These are phyloP conservation scores for Aplocera efformata DNA, from an alignment of 2,888 invertebrate genomes.

Conservation along the genomic window DNA sequence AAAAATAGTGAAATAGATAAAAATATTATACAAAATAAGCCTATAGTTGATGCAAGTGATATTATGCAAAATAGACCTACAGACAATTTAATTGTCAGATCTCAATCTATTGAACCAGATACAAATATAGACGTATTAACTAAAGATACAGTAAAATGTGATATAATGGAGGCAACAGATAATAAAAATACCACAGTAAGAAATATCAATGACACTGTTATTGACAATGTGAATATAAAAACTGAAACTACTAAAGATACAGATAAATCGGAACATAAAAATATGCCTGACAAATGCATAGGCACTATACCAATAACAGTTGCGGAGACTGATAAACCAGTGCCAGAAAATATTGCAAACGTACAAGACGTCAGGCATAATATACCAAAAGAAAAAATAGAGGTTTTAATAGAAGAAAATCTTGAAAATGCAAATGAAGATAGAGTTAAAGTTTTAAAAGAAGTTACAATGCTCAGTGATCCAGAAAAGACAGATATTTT, in stretches of 20 bases:
- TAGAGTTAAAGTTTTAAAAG: not conserved
- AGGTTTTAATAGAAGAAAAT: not conserved
- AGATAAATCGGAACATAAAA: not conserved
- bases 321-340: not conserved
- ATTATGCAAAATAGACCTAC: no score
- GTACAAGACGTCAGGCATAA: not conserved
- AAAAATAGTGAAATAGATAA: not conserved
- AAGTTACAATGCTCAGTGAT: not conserved
- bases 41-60: no score
- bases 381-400: not conserved
- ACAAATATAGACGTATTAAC: no score
- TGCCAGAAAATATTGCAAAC: not conserved
- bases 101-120: no score
- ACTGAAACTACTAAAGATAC: not conserved
- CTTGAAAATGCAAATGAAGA: not conserved
- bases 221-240: no score
- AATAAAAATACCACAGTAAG: no score
- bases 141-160: no score
- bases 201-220: no score
- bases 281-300: not conserved
- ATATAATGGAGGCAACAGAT: no score
- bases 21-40: no score
- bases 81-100: no score
- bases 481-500: not conserved
- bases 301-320: not conserved